phyloP scores from a whole-genome alignment of 2,113 vertebrate genomes.

The Lipophrys pholis region DNA sequence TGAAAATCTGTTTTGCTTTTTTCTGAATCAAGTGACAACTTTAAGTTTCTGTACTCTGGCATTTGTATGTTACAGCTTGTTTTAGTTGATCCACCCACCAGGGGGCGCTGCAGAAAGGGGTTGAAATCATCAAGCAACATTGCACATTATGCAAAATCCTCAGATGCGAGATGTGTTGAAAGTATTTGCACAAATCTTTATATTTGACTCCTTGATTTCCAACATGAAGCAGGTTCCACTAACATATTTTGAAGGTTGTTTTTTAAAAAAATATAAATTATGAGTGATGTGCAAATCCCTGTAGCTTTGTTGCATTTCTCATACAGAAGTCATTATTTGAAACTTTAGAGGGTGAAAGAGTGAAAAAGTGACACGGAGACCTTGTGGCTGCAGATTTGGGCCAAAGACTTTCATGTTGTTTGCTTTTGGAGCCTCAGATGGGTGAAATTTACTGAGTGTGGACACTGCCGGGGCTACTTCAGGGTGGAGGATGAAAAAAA shows the following conservation, averaged over 20 bases:
- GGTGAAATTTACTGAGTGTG: not conserved
- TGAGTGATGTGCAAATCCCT: too few relatives aligned
- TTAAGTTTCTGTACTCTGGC: not conserved
- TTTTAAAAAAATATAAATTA: not conserved
- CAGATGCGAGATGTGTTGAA: not conserved
- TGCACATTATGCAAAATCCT: not conserved
- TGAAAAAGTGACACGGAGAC: not conserved
- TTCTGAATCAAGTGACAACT: too few relatives aligned
- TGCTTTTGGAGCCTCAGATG: constrained; percentile 1
- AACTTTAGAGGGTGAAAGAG: constrained; percentile 4
- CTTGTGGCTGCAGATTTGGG: constrained; percentile 50
- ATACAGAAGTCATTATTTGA: too few relatives aligned
- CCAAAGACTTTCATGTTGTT: constrained; percentile 29
- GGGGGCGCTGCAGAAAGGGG: not conserved
- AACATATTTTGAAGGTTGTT: not conserved
- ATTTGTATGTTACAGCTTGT: too few relatives aligned
- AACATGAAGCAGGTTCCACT: not conserved
- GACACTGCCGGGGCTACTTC: too few relatives aligned
- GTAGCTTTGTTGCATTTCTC: too few relatives aligned
- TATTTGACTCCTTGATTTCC: not conserved
- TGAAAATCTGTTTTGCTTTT: too few relatives aligned
- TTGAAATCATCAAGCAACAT: not conserved
- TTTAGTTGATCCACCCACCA: not conserved
- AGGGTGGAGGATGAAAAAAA: not conserved
- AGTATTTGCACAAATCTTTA: not conserved